Evolutionary conservation across 2,113 vertebrate genomes (phyloP).

Genomic region (Brachirus orientalis): DNA sequence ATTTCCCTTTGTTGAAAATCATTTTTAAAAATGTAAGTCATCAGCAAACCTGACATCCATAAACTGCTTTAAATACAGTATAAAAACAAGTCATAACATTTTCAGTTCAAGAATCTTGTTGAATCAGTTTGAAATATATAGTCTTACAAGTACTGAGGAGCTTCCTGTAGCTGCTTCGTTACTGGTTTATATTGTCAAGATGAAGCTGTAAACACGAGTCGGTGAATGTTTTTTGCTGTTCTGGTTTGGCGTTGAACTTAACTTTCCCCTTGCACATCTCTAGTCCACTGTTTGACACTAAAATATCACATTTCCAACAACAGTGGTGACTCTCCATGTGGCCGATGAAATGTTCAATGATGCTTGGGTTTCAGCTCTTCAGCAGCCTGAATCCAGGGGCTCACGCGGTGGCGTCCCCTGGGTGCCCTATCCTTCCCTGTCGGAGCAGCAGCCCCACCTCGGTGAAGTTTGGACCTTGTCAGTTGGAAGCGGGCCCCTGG

Average conservation of each 20-base stretch:
- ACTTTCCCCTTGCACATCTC: slow-evolving; percentile 20
- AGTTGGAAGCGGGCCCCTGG: slow-evolving; percentile 62
- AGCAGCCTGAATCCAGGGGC: slow-evolving; percentile 23
- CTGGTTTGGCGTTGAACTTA: slow-evolving; percentile 53
- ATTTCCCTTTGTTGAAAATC: too few relatives aligned
- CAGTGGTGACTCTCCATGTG: slow-evolving; percentile 40
- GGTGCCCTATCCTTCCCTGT: neutral
- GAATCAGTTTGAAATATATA: too few relatives aligned
- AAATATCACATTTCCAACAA: slow-evolving; percentile 75
- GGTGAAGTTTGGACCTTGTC: slow-evolving; percentile 59
- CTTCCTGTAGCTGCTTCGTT: neutral
- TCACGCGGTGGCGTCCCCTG: slow-evolving; percentile 3
- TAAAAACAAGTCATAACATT: too few relatives aligned
- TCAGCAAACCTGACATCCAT: too few relatives aligned
- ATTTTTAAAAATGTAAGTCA: too few relatives aligned
- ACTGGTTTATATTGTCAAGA: too few relatives aligned
- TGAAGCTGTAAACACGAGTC: neutral
- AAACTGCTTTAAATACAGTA: too few relatives aligned
- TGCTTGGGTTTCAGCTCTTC: slow-evolving; percentile 74
- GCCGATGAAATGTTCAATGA: slow-evolving; percentile 71
- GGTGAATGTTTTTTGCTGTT: neutral
- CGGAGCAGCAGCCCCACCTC: neutral
- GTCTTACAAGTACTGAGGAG: neutral
- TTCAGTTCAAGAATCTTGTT: neutral
- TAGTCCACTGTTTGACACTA: slow-evolving; percentile 55